These are phyloP conservation scores for Archaeoteleia sp. DNA, from an alignment of 2,888 invertebrate genomes.

Conservation along the genomic window DNA sequence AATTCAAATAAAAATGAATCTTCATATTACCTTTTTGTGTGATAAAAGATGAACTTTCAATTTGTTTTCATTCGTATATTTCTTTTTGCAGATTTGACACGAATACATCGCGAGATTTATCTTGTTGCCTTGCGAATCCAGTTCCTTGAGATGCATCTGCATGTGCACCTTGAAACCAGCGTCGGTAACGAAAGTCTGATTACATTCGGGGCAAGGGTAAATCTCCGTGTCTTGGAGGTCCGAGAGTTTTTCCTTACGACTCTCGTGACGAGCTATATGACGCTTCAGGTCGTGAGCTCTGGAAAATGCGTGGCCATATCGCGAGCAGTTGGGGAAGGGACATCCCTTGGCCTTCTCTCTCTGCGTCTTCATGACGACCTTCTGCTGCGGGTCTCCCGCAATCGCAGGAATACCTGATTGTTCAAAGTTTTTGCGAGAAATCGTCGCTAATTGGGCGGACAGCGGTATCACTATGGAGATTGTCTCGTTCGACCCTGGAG, in stretches of 20 bases:
- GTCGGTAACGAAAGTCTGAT: constrained; percentile 55
- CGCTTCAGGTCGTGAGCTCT: constrained; percentile 71
- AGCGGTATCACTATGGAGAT: constrained; percentile 72
- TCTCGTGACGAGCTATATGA: constrained; percentile 70
- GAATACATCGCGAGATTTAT: constrained; percentile 52
- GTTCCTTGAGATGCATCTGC: constrained; percentile 49
- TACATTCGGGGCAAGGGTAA: constrained; percentile 59
- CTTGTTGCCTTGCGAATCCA: constrained; percentile 47
- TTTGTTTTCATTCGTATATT: constrained; percentile 65
- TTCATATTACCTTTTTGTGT: constrained; percentile 65
- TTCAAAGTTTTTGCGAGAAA: constrained; percentile 59
- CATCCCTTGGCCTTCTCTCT: constrained; percentile 71
- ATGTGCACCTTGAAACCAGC: constrained; percentile 57
- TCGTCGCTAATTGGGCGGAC: constrained; percentile 65
- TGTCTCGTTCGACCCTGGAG: constrained; percentile 66
- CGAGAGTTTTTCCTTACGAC: constrained; percentile 65
- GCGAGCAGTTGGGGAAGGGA: constrained; percentile 68
- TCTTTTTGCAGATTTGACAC: constrained; percentile 70
- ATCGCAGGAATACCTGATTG: constrained; percentile 53
- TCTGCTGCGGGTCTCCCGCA: constrained; percentile 37
- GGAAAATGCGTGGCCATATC: constrained; percentile 71
- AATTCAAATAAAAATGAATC: constrained; percentile 7
- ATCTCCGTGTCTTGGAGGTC: constrained; percentile 49
- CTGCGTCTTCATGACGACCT: constrained; percentile 22
- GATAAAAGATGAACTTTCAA: constrained; percentile 66